phyloP scores from a whole-genome alignment of 2,888 invertebrate genomes.

The Hydriomena furcata region DNA sequence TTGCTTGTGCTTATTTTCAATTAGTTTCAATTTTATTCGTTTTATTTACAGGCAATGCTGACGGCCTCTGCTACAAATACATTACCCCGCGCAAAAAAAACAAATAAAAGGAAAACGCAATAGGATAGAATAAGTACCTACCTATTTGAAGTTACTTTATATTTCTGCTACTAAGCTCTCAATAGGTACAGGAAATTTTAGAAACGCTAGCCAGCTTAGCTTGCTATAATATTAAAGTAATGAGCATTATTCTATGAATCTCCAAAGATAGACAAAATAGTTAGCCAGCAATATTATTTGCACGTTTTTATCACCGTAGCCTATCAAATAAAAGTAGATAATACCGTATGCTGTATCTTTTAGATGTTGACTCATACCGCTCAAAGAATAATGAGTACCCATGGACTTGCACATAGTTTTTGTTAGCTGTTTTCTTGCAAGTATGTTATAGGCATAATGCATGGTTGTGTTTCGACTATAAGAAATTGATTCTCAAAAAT shows the following conservation, averaged over 20 bases:
- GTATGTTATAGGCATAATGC: conserved; percentile 59
- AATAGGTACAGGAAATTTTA: conserved; percentile 10
- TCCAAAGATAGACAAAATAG: not conserved
- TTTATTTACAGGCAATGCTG: conserved; percentile 86
- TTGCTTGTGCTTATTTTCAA: conserved; percentile 62
- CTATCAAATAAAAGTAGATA: not conserved
- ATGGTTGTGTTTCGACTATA: conserved; percentile 52
- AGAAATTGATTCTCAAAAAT: conserved; percentile 59
- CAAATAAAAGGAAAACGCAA: conserved; percentile 87
- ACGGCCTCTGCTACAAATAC: conserved; percentile 85
- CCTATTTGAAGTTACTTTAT: conserved; percentile 12
- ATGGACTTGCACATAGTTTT: conserved; percentile 2
- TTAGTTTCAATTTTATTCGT: conserved; percentile 64
- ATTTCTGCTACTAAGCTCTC: conserved; percentile 15
- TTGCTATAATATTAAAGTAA: conserved; percentile 4
- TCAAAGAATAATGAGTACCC: conserved; percentile 7
- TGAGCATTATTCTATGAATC: not conserved
- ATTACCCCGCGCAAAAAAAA: conserved; percentile 88
- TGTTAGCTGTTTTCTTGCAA: conserved; percentile 13
- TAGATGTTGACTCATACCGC: conserved; percentile 7
- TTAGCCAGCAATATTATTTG: not conserved
- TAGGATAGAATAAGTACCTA: conserved; percentile 41
- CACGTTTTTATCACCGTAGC: not conserved
- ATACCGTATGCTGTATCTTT: not conserved
- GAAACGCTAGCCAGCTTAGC: conserved; percentile 14